These are phyloP conservation scores for Ferrisia virgata DNA, from an alignment of 2,888 invertebrate genomes.

Conservation along the genomic window DNA sequence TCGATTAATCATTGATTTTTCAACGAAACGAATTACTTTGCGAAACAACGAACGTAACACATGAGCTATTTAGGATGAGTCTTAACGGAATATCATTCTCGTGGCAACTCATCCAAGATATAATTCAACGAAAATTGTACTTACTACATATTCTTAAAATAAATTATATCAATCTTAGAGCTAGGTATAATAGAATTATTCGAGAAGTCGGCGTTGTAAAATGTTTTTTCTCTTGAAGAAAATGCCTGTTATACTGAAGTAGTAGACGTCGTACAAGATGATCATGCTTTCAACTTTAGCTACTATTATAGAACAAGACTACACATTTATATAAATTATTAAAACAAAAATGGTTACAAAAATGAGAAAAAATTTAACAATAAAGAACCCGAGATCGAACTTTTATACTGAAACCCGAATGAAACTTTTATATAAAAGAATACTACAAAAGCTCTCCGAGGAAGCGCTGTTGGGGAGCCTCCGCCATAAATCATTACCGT, in stretches of 20 bases:
- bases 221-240: slow-evolving; percentile 36
- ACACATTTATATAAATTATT: slow-evolving; percentile 1
- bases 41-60: background rate
- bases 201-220: slow-evolving; percentile 38
- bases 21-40: background rate
- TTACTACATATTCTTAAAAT: slow-evolving; percentile 12
- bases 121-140: background rate
- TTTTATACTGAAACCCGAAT: background rate
- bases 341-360: background rate
- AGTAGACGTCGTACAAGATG: slow-evolving; percentile 34
- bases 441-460: background rate
- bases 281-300: slow-evolving; percentile 25
- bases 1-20: background rate
- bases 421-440: slow-evolving; percentile 1
- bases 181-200: background rate
- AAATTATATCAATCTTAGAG: background rate
- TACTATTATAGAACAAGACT: background rate
- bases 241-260: slow-evolving; percentile 40
- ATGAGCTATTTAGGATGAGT: background rate
- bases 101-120: background rate
- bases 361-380: background rate
- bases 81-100: background rate
- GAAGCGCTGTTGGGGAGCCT: background rate
- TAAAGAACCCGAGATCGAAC: slow-evolving; percentile 5
- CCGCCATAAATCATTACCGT: background rate